Evolutionary conservation across 2,888 invertebrate genomes (phyloP), one percentile per base, ranked within the genome.

Genomic region (Hypselothyrea guttata): DNA sequence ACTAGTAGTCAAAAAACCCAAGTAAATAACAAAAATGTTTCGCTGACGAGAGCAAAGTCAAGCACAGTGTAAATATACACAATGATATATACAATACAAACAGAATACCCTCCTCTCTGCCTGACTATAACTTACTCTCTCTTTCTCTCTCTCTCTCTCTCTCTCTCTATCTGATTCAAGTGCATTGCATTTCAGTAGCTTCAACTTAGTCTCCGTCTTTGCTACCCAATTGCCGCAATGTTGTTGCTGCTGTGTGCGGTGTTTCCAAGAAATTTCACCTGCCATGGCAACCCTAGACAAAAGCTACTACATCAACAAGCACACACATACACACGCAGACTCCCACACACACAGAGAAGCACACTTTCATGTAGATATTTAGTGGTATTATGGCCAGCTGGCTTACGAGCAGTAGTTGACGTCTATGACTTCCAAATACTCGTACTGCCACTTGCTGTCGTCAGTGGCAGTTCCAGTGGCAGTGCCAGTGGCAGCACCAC

Each of bases 231-330:
- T 71, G 57, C 58, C 64, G 58, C 65, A 65, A 52, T 71, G 67
- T 57, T 61, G 35, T 34, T 47, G 56, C 52, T 59, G 56, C 54
- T 71, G 51, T 71, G 58, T 68, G 64, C 41, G 79, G 65, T 56
- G 71, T 70, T 84, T 77, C 77, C 82, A 81, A 83, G 84, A 84
- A 84, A 86, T 77, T 84, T 59, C 84, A 86, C 86, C 82, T 86
- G 70, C 61, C 70, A 53, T 54, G 58, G 63, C 68, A 71, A 54
- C 64, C 59, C 58, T 57, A 61, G 61, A 66, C 65, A 56, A 61
- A 61, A 42, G 55, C 64, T 44, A 37, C 37, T 4, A 52, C 38
- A 46, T 11, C 16, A 37, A 42, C 61, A 58, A 27, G 15, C 51
- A 48, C 28, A 27, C 28, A 15, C 49, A 41, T 56, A 53, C 34